Evolutionary conservation across 2,113 vertebrate species (phyloP).

Genomic region (Cebidichthys violaceus): DNA sequence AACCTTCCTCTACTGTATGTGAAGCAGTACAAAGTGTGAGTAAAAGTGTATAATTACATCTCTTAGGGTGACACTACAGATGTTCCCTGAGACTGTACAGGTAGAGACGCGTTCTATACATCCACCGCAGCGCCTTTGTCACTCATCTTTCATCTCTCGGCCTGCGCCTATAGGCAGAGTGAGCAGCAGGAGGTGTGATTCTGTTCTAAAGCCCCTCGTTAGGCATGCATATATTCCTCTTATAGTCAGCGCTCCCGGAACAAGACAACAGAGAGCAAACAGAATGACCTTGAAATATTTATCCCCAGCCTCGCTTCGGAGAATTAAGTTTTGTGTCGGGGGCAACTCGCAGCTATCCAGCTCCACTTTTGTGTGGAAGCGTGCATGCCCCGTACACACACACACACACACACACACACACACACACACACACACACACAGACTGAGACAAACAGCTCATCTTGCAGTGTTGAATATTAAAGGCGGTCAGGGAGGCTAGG

Average conservation of each 20-base stretch:
- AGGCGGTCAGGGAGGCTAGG: constrained; percentile 78
- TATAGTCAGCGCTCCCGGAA: constrained; percentile 79
- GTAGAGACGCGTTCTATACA: constrained; percentile 49
- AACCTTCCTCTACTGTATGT: not conserved
- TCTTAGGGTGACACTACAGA: not conserved
- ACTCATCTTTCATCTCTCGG: constrained; percentile 74
- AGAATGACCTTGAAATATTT: constrained; percentile 85
- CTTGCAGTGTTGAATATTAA: constrained; percentile 87
- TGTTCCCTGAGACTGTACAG: constrained; percentile 17
- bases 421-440: constrained; percentile 34
- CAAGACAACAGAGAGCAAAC: constrained; percentile 83
- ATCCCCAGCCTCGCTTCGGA: constrained; percentile 78
- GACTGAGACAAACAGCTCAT: constrained; percentile 82
- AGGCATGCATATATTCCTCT: constrained; percentile 82
- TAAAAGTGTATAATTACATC: not conserved
- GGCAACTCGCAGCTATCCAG: constrained; percentile 75
- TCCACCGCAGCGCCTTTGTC: constrained; percentile 68
- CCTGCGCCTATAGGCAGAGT: constrained; percentile 68
- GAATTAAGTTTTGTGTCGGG: constrained; percentile 82
- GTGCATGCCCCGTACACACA: constrained; percentile 22
- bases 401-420: constrained; percentile 16
- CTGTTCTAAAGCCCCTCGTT: constrained; percentile 77
- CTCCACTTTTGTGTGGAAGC: constrained; percentile 64
- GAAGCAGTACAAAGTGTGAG: not conserved
- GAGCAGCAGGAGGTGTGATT: constrained; percentile 75